Evolutionary conservation across 1,140 invertebrate species (phyloP).

Genomic region (Neodiprion virginianus): DNA sequence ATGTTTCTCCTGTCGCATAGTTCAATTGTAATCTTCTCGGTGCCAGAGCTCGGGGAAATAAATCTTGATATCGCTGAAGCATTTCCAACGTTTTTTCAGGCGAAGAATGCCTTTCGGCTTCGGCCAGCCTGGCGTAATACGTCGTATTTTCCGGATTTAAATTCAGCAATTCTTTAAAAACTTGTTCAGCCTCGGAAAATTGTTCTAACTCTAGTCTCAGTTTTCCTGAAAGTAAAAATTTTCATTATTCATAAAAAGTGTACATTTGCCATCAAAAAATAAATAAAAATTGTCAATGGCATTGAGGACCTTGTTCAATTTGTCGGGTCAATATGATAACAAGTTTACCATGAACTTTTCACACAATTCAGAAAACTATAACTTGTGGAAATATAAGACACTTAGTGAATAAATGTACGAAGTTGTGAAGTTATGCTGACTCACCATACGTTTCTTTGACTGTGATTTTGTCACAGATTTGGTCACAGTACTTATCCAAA

Average conservation of each 20-base stretch:
- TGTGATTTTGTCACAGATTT: constrained; percentile 94
- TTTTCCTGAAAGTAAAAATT: constrained; percentile 50
- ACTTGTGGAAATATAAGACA: neutral
- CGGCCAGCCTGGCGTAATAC: constrained; percentile 90
- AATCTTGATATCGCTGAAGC: constrained; percentile 79
- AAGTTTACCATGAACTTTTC: constrained; percentile 21
- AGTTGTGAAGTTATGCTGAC: constrained; percentile 22
- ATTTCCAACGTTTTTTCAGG: constrained; percentile 80
- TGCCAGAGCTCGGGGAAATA: constrained; percentile 86
- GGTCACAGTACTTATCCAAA: constrained; percentile 82
- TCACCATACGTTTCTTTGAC: constrained; percentile 86
- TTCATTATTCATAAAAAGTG: constrained; percentile 12
- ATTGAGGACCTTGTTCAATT: constrained; percentile 5
- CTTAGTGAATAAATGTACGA: neutral
- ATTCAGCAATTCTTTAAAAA: constrained; percentile 86
- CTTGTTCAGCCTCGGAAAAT: constrained; percentile 76
- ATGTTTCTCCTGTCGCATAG: constrained; percentile 75
- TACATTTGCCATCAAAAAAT: neutral
- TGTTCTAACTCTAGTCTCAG: constrained; percentile 73
- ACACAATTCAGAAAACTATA: constrained; percentile 9
- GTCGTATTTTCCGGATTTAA: constrained; percentile 95
- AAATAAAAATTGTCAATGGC: constrained; percentile 19
- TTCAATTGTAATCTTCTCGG: constrained; percentile 87
- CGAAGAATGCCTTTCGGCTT: constrained; percentile 76
- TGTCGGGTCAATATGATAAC: constrained; percentile 12